Evolutionary conservation across 2,113 vertebrate genomes (phyloP), one percentile per base, ranked within the genome.

Genomic region (Nerophis ophidion): DNA sequence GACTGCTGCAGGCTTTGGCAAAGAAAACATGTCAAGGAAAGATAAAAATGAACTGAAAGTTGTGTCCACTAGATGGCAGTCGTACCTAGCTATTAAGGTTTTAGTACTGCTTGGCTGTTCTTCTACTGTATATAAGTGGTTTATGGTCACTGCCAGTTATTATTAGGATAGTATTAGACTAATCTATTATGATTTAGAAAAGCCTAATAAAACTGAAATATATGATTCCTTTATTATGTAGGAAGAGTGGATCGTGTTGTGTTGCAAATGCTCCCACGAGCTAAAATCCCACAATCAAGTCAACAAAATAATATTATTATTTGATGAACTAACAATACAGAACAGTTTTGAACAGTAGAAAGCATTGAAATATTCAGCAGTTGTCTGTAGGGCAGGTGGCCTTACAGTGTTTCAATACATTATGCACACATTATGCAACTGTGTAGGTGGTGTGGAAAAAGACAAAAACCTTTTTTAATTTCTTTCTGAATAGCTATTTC

Each of bases 1-100:
- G 26, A 26, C 2, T 26, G 1, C 26, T 26, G 26, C 26, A 26
- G 26, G 26, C 26, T 26, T 26, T 26, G 26, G 26, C 3, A 26
- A 26, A 26, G 26, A 26, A 26, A 26, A 26, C 1, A 26, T 26
- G 26, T 2, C 26, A 26, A 26, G 26, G 26, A 26, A 26, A 26
- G 26, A 26, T 26, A 4, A 26, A 26, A 26, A 26, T 26, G 26
- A 26, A 26, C 3, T 26, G 26, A 26, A 26, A 26, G 26, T 26
- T 38, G 4, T 64, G 2, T 38, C 80, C 84, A 80, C 42, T 13
- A 86, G 84, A 66, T 69, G 77, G 79, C 81, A 80, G 60, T 48
- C 71, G 13, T 15, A 35, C 50, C 42, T 48, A 48, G 48, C 57
- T 51, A 60, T 61, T 35, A 51, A 8, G 19, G 34, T 5, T 26